Percentiles rank a stretch among this genome's conserved stretches.
These are phyloP conservation scores for Gymnothorax reevesii DNA, from an alignment of 2,797 vertebrate species.

Conservation along the genomic window DNA sequence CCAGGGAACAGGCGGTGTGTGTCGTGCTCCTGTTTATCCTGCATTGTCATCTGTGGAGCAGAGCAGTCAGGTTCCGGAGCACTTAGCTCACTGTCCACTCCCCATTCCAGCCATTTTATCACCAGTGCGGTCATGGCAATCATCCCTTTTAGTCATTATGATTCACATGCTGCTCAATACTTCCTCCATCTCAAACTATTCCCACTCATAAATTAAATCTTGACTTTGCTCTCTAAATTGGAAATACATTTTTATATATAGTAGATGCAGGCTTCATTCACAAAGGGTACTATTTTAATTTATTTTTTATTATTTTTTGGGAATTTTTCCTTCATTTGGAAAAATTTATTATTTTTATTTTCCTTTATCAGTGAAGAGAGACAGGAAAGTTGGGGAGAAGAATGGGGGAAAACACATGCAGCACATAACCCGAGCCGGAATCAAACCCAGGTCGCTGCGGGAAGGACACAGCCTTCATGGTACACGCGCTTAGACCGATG, in stretches of 20 bases:
- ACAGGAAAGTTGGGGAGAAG: too few relatives aligned
- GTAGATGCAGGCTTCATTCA: background rate
- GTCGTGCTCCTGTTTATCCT: background rate
- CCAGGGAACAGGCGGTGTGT: constrained; percentile 13
- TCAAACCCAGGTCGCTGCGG: too few relatives aligned
- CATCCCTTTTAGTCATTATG: background rate
- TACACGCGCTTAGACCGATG: too few relatives aligned
- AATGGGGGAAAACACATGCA: too few relatives aligned
- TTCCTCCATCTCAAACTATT: background rate
- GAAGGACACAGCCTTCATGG: too few relatives aligned
- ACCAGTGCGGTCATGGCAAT: background rate
- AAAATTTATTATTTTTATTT: too few relatives aligned
- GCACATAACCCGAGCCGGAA: too few relatives aligned
- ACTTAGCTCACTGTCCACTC: background rate
- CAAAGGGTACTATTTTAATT: background rate
- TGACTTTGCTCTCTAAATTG: background rate
- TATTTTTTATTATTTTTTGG: too few relatives aligned
- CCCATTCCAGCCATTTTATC: background rate
- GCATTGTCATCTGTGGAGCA: background rate
- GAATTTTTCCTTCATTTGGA: too few relatives aligned
- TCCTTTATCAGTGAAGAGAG: too few relatives aligned
- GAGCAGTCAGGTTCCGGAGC: background rate
- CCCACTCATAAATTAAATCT: background rate
- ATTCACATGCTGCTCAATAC: background rate
- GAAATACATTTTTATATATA: background rate